A percentile compares a stretch with the other conserved stretches of the same genome.
Evolutionary conservation across 2,113 vertebrate genomes (phyloP).

Genomic region (Caretta caretta): DNA sequence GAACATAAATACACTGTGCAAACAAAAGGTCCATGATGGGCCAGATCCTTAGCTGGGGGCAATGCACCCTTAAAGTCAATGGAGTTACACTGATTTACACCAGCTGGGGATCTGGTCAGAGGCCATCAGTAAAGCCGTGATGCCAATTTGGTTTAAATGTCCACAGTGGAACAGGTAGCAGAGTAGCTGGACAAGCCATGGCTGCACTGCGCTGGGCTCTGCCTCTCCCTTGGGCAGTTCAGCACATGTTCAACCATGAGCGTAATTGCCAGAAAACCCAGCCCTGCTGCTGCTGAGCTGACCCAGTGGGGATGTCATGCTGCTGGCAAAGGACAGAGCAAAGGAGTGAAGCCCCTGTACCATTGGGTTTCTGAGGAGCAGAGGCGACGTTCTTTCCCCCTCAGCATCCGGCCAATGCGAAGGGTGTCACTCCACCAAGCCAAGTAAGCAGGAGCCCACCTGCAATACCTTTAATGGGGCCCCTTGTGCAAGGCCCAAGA

Average conservation of each 20-base stretch:
- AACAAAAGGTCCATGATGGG: background rate
- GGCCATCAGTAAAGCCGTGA: background rate
- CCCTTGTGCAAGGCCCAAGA: too few relatives aligned
- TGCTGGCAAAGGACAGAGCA: background rate
- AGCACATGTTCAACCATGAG: background rate
- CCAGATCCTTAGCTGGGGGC: background rate
- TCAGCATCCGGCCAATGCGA: too few relatives aligned
- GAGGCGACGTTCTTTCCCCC: background rate
- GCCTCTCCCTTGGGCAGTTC: background rate
- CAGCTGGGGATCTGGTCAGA: background rate
- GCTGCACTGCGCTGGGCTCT: background rate
- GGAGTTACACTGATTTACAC: background rate
- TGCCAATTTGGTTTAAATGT: background rate
- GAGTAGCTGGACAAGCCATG: background rate
- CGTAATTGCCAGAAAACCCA: background rate
- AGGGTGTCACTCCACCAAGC: too few relatives aligned
- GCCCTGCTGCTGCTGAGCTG: background rate
- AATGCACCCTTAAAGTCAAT: background rate
- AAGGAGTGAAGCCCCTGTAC: background rate
- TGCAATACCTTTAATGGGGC: too few relatives aligned
- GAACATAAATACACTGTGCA: background rate
- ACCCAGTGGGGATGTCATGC: background rate
- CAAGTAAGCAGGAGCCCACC: too few relatives aligned
- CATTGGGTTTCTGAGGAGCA: background rate
- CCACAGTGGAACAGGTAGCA: background rate